Evolutionary conservation across 2,797 vertebrate species (phyloP), one percentile per base, ranked within the genome.

Genomic region (Cyclura pinguis): DNA sequence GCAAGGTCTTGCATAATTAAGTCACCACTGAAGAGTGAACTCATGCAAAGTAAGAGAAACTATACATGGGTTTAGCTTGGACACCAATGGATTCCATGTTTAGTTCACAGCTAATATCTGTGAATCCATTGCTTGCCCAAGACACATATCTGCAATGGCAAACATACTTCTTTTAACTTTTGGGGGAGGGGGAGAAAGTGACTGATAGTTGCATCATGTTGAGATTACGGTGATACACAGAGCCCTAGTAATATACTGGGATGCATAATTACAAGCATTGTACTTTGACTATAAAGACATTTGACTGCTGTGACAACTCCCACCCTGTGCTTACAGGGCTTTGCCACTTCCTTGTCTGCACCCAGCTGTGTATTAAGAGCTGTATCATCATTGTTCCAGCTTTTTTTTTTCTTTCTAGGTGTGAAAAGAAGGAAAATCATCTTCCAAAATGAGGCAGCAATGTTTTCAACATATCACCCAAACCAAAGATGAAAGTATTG

Each of bases 401-500:
- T 38, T 18, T 42, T 38, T 38, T 5, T 88, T 93, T 89, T 91
- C 86, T 93, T 90, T 91, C 86, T 64, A 73, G 91, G 95, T 12
- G 24, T 6, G 3, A 38, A 47, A 27, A 13, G 3, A 4, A 47
- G 87, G 55, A 92, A 80, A 89, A 93, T 91, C 91, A 93, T 91
- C 92, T 91, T 91, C 90, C 90, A 92, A 90, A 91, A 92, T 38
- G 77, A 91, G 92, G 89, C 84, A 92, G 91, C 92, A 93, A 89
- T 0, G 6, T 90, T 91, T 95, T 94, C 89, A 92, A 85, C 89
- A 89, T 89, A 89, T 93, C 95, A 95, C 91, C 93, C 88, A 52
- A 86, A 93, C 93, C 90, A 77, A 93, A 96, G 93, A 95, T 95
- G 91, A 96, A 96, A 96, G 94, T 85, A 2, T 69, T 91, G 2